Percentiles rank a stretch among this genome's conserved stretches.
Evolutionary conservation across 2,888 invertebrate species (phyloP).

Genomic region (Gandaritis pyraliata): DNA sequence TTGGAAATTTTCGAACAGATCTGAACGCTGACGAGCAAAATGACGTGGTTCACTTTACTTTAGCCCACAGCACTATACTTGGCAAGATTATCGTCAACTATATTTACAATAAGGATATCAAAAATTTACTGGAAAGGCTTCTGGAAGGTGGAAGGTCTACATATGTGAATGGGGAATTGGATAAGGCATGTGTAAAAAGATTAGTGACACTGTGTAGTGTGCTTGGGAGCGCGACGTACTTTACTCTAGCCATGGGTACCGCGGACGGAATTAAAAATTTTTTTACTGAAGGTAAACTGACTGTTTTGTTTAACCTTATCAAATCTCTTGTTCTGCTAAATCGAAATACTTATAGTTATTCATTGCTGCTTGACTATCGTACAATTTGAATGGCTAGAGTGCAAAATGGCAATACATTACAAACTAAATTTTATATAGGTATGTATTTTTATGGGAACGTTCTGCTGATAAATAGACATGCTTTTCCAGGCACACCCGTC

Average conservation of each 20-base stretch:
- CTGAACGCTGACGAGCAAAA: constrained; percentile 55
- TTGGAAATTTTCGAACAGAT: constrained; percentile 52
- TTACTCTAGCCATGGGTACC: constrained; percentile 44
- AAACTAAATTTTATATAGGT: neutral
- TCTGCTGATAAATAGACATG: too few species aligned
- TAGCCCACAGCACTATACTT: constrained; percentile 54
- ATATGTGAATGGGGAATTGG: constrained; percentile 45
- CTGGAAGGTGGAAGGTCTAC: constrained; percentile 52
- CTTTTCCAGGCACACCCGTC: constrained; percentile 55
- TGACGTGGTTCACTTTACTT: constrained; percentile 53
- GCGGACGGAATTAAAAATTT: constrained; percentile 51
- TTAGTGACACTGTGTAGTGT: constrained; percentile 44
- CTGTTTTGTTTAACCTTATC: too few species aligned
- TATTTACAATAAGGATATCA: constrained; percentile 50
- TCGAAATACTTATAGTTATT: neutral
- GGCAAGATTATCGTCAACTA: constrained; percentile 54
- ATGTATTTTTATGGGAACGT: neutral
- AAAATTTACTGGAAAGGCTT: constrained; percentile 50
- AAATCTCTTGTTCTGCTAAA: too few species aligned
- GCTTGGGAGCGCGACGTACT: constrained; percentile 39
- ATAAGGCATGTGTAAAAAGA: constrained; percentile 51
- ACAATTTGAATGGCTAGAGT: too few species aligned
- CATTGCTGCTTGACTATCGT: too few species aligned
- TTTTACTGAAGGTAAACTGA: constrained; percentile 54
- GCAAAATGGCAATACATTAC: too few species aligned